Conservation (phyloP, 1,140 invertebrate genomes). For the Drosophila guanche region DNA sequence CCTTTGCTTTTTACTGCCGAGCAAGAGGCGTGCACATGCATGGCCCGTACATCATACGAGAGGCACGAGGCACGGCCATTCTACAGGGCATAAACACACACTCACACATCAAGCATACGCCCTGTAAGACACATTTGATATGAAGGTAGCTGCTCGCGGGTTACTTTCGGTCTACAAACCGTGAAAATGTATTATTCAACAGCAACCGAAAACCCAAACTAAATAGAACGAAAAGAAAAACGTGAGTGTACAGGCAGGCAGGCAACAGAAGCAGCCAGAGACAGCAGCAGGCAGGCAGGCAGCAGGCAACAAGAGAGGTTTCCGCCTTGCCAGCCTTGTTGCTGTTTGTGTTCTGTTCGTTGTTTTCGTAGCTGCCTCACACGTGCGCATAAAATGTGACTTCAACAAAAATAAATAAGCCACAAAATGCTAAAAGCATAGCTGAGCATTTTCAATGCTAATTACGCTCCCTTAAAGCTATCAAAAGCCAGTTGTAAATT, state of each 20-base stretch:
- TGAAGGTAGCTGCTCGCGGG: constrained; percentile 71
- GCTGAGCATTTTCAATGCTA: constrained; percentile 58
- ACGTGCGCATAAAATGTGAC: constrained; percentile 54
- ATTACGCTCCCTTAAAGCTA: constrained; percentile 47
- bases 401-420: constrained; percentile 68
- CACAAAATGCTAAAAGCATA: constrained; percentile 61
- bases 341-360: constrained; percentile 27
- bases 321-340: constrained; percentile 52
- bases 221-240: constrained; percentile 78
- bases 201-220: constrained; percentile 74
- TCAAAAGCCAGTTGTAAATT: constrained; percentile 16
- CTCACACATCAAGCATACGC: constrained; percentile 79
- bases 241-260: constrained; percentile 60
- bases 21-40: constrained; percentile 69
- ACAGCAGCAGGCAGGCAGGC: constrained; percentile 21
- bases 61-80: constrained; percentile 37
- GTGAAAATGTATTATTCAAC: constrained; percentile 82
- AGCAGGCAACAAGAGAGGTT: constrained; percentile 48
- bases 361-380: constrained; percentile 42
- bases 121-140: constrained; percentile 66
- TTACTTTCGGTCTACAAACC: constrained; percentile 74
- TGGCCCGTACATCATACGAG: constrained; percentile 55
- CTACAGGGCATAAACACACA: constrained; percentile 75
- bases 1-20: constrained; percentile 17
- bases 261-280: constrained; percentile 24